These are phyloP conservation scores for Chitala chitala DNA, from an alignment of 2,113 vertebrate species.

Conservation along the genomic window DNA sequence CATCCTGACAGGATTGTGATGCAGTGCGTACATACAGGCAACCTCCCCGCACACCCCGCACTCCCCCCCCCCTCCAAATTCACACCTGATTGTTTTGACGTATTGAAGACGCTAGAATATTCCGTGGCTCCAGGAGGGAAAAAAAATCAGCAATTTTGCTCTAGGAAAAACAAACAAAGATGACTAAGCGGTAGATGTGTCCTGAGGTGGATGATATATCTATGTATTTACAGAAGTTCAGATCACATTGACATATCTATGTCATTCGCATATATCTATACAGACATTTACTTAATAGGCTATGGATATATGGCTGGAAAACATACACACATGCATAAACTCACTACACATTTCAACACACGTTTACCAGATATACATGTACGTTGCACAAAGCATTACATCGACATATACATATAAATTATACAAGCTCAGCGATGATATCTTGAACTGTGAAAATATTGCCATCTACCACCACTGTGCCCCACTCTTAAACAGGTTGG, in stretches of 20 bases:
- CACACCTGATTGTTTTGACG: slow-evolving; percentile 17
- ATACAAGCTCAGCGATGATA: not conserved
- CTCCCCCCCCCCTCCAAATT: not conserved
- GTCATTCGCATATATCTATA: not conserved
- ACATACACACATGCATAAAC: not conserved
- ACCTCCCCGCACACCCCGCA: not conserved
- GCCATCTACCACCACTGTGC: too few species aligned
- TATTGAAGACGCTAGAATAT: not conserved
- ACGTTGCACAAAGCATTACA: not conserved
- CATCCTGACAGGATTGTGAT: slow-evolving; percentile 7
- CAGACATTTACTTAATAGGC: not conserved
- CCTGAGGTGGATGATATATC: not conserved
- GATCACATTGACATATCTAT: not conserved
- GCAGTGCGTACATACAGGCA: not conserved
- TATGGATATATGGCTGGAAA: not conserved
- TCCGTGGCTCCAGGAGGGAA: not conserved
- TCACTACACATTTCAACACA: too few species aligned
- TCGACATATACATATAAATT: not conserved
- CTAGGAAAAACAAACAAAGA: not conserved
- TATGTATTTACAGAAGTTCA: not conserved
- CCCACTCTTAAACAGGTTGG: too few species aligned
- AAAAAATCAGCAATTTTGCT: not conserved
- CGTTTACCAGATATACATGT: not conserved
- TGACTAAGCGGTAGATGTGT: slow-evolving; percentile 17
- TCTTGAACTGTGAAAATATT: not conserved